phyloP scores from a whole-genome alignment of 1,140 invertebrate genomes.

The Drosophila bipectinata region DNA sequence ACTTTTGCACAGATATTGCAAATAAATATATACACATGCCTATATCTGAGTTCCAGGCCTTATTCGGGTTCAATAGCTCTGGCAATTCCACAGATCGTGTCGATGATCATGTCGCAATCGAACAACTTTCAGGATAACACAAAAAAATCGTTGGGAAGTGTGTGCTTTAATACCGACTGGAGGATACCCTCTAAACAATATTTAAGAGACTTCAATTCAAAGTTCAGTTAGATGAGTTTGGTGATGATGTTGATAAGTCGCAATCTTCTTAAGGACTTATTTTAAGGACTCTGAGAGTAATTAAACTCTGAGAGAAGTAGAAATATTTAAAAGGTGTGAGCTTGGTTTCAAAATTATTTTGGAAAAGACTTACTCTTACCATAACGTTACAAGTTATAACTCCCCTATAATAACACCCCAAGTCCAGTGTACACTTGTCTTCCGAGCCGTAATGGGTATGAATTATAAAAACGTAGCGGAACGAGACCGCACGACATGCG shows the following conservation, averaged over 20 bases:
- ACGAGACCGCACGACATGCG: conserved; percentile 75
- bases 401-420: not conserved
- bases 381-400: too few species aligned
- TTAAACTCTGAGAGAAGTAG: too few species aligned
- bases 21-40: conserved; percentile 13
- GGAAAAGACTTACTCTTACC: too few species aligned
- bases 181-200: not conserved
- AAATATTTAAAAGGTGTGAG: too few species aligned
- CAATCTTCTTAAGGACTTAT: too few species aligned
- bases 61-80: conserved; percentile 74
- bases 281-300: too few species aligned
- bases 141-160: not conserved
- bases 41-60: conserved; percentile 20
- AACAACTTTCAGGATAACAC: not conserved
- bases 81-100: conserved; percentile 77
- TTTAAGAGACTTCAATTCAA: too few species aligned
- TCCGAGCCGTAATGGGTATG: not conserved
- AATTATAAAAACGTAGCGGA: conserved; percentile 46
- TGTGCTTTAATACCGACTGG: not conserved
- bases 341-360: too few species aligned
- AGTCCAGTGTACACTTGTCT: not conserved
- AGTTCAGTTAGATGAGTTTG: too few species aligned
- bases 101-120: conserved; percentile 81
- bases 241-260: too few species aligned
- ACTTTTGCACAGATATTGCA: conserved; percentile 3